phyloP scores from a whole-genome alignment of 1,140 invertebrate species.

The Heliconius congener region DNA sequence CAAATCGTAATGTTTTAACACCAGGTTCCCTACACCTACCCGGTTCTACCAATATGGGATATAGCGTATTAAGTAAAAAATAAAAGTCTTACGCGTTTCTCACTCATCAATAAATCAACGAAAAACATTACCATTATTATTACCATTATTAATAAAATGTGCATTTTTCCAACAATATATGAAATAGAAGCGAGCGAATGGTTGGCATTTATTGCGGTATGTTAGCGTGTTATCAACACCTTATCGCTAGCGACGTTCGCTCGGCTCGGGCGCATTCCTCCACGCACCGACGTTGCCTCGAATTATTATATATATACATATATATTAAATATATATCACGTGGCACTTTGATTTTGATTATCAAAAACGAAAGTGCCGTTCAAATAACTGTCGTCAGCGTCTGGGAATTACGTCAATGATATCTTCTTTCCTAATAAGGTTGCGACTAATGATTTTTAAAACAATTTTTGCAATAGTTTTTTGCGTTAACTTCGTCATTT shows the following conservation, averaged over 20 bases:
- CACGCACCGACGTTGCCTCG: conserved; percentile 19
- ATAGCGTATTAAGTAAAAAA: background rate
- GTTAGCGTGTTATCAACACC: conserved; percentile 17
- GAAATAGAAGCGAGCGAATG: conserved; percentile 1
- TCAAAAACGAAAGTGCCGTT: conserved; percentile 24
- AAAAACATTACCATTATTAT: background rate
- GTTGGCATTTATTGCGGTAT: conserved; percentile 17
- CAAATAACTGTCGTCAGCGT: conserved; percentile 1
- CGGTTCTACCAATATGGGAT: background rate
- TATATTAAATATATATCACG: background rate
- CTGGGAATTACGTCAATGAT: background rate
- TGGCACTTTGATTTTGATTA: conserved; percentile 22
- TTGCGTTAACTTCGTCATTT: too few relatives aligned
- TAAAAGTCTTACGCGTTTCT: background rate
- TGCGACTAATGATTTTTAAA: background rate
- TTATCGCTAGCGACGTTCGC: conserved; percentile 29
- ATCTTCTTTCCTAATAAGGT: background rate
- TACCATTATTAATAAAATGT: background rate
- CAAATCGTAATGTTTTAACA: too few relatives aligned
- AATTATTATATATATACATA: conserved; percentile 14
- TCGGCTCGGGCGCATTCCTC: conserved; percentile 30
- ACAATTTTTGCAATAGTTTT: too few relatives aligned
- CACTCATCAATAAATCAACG: background rate
- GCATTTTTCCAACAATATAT: conserved; percentile 6
- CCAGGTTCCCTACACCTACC: background rate